These are phyloP conservation scores for Artibeus lituratus DNA, from an alignment of 2,797 vertebrate genomes.

Conservation along the genomic window DNA sequence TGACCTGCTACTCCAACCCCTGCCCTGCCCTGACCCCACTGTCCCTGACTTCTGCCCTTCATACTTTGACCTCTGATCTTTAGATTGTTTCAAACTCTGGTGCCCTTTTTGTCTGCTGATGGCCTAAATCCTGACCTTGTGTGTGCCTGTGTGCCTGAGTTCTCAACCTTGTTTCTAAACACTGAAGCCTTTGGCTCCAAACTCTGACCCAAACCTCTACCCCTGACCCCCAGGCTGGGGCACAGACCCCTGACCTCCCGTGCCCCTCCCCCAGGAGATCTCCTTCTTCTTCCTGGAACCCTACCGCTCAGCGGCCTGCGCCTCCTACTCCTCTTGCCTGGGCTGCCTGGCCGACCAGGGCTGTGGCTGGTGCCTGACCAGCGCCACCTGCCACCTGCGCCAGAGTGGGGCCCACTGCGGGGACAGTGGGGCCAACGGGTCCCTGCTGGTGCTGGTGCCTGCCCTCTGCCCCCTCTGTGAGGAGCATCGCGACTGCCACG, in stretches of 20 bases:
- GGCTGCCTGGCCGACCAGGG: constrained; percentile 93
- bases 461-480: constrained; percentile 91
- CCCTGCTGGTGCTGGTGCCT: constrained; percentile 77
- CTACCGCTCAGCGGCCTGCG: constrained; percentile 87
- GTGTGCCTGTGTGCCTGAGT: neutral
- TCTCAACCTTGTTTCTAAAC: neutral
- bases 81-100: neutral
- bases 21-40: neutral
- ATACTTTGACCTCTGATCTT: neutral
- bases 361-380: constrained; percentile 92
- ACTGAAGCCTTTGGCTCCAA: neutral
- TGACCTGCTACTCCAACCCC: neutral
- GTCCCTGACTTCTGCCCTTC: neutral
- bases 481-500: constrained; percentile 92
- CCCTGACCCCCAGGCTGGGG: neutral
- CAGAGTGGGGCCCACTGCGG: constrained; percentile 65
- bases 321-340: constrained; percentile 88
- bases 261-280: constrained; percentile 86
- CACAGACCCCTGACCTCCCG: neutral
- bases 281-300: constrained; percentile 95
- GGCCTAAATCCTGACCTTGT: neutral
- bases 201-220: neutral
- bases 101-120: neutral
- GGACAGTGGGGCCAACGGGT: constrained; percentile 65
- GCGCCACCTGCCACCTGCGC: constrained; percentile 87